Evolutionary conservation across 2,113 vertebrate species (phyloP), one percentile per base, ranked within the genome.

Genomic region (crab-eating macaque (Macaca fascicularis)): DNA sequence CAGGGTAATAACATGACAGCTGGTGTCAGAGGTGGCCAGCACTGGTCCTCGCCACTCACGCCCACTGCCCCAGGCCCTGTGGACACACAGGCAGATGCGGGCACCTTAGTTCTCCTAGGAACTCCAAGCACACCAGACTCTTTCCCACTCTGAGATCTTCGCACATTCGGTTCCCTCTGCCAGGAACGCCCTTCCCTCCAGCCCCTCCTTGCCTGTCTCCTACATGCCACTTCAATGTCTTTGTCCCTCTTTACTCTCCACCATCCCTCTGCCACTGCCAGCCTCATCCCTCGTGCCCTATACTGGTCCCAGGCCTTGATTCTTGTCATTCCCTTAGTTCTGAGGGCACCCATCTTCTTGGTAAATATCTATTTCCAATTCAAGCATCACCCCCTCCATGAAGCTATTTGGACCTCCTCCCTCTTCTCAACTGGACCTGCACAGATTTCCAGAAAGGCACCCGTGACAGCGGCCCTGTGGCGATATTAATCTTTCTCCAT

Each of bases 221-320:
- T 13, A 8, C 27, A 9, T 10, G 52, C n/a, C 61, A 19, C 16
- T 3, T 12, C 4, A 2, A 9, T 0, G 3, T 48, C 76, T 43
- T 0, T 35, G 17, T 69, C 45, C 45, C 30, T 22, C 61, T 17
- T 27, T 12, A 23, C 19, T 14, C 69, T 23, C 64, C 35, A 8
- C 32, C 0, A 0, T 17, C 79, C 38, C 38, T 48, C 45, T 23
- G 23, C 82, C 81, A 20, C 14, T 9, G 6, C n/a, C 52, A 9
- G 67, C n/a, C 55, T 87, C 11, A 0, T 4, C 19, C 2, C 40
- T 5, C 0, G 0, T 32, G 1, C 43, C 7, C 45, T 2, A 22
- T 25, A 1, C 27, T 3, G 79, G 35, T 4, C 61, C 61, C 8
- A 0, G 0, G 11, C 25, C 61, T 59, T 32, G 0, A 9, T 13